phyloP scores from a whole-genome alignment of 2,888 invertebrate species.

The Gisinianus flammeolus region DNA sequence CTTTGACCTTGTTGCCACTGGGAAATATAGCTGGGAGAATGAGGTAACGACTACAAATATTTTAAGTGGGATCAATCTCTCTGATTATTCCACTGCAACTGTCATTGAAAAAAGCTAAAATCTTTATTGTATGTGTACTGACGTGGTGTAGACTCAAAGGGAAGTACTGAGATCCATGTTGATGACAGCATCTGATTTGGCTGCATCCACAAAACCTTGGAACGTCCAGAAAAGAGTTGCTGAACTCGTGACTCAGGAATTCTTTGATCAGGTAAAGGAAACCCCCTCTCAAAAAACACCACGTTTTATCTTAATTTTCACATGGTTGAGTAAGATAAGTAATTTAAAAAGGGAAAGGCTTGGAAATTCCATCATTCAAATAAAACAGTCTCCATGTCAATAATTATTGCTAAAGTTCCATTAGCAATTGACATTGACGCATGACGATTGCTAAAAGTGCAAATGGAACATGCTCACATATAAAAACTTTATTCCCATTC shows the following conservation, averaged over 20 bases:
- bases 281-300: not conserved
- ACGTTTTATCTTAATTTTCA: too few relatives aligned
- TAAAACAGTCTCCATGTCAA: not conserved
- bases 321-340: too few relatives aligned
- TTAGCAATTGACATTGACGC: too few relatives aligned
- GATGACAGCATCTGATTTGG: slow-evolving; percentile 68
- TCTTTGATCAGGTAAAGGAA: slow-evolving; percentile 75
- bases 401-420: not conserved
- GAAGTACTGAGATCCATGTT: slow-evolving; percentile 64
- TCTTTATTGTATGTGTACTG: not conserved
- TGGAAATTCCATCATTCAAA: not conserved
- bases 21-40: slow-evolving; percentile 62
- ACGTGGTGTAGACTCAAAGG: slow-evolving; percentile 58
- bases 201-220: slow-evolving; percentile 69
- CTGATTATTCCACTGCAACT: not conserved
- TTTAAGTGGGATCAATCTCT: not conserved
- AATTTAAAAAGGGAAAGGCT: not conserved
- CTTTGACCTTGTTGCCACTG: slow-evolving; percentile 63
- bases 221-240: slow-evolving; percentile 71
- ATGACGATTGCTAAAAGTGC: too few relatives aligned
- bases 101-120: not conserved
- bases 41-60: slow-evolving; percentile 58
- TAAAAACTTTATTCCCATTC: too few relatives aligned
- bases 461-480: too few relatives aligned
- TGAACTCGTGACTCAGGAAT: slow-evolving; percentile 87